Conservation (phyloP, 2,797 vertebrate species). For the Saxicola maurus region DNA sequence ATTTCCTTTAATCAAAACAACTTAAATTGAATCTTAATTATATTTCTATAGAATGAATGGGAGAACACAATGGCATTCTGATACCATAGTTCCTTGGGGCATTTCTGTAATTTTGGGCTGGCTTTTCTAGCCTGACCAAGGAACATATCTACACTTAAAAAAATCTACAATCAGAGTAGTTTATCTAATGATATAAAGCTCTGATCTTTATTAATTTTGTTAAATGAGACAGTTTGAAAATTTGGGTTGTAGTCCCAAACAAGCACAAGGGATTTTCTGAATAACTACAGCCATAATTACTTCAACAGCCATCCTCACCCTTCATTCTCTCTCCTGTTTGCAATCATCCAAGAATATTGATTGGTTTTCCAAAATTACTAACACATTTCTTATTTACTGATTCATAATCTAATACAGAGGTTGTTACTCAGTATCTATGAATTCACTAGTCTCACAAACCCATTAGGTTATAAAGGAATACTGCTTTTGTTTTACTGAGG, state of each 20-base stretch:
- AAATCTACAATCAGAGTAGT: not conserved
- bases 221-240: not conserved
- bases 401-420: not conserved
- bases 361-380: not conserved
- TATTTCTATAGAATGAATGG: not conserved
- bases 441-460: not conserved
- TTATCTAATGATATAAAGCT: not conserved
- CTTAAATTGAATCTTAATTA: not conserved
- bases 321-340: not conserved
- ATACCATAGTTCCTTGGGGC: not conserved
- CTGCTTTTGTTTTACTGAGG: not conserved
- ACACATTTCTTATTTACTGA: not conserved
- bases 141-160: not conserved
- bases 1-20: conserved; percentile 32
- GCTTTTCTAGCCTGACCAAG: not conserved
- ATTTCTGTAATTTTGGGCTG: not conserved
- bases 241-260: not conserved
- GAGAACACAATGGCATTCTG: not conserved
- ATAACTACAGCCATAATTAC: not conserved
- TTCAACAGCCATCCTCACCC: not conserved
- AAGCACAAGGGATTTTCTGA: not conserved
- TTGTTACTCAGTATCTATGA: not conserved
- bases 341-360: not conserved
- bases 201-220: not conserved
- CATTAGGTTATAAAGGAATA: not conserved